Conservation (phyloP, 2,888 invertebrate species). For the Agrypnus murinus region DNA sequence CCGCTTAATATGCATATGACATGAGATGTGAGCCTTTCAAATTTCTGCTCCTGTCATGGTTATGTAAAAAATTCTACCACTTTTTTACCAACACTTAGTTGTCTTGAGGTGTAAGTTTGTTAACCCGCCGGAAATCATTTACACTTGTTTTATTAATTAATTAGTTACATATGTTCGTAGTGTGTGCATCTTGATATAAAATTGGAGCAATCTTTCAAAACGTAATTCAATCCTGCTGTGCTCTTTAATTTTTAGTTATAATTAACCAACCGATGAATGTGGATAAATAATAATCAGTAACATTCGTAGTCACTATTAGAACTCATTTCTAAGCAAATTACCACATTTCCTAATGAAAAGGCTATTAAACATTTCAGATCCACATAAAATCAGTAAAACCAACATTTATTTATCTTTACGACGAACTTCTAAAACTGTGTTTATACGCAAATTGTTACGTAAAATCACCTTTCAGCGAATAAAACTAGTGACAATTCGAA, state of each 20-base stretch:
- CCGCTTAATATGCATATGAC: conserved; percentile 34
- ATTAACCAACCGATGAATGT: conserved; percentile 24
- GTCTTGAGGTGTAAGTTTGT: conserved; percentile 33
- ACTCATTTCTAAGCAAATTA: conserved; percentile 31
- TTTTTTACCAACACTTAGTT: conserved; percentile 18
- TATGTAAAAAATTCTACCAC: conserved; percentile 7
- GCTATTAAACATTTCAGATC: conserved; percentile 28
- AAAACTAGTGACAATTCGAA: conserved; percentile 16
- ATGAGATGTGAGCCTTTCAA: conserved; percentile 35
- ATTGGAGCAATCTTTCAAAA: conserved; percentile 18
- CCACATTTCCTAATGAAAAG: conserved; percentile 29
- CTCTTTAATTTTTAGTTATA: conserved; percentile 1
- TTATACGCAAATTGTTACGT: conserved; percentile 33
- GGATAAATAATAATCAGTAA: conserved; percentile 22
- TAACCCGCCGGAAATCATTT: conserved; percentile 29
- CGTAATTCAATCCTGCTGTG: conserved; percentile 14
- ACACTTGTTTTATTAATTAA: conserved; percentile 37
- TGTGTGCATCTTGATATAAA: conserved; percentile 29
- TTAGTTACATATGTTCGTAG: conserved; percentile 40
- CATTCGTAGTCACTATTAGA: conserved; percentile 25
- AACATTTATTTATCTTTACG: conserved; percentile 26
- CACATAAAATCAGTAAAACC: conserved; percentile 31
- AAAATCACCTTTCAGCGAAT: conserved; percentile 28
- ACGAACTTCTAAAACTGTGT: conserved; percentile 9
- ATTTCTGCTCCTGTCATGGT: conserved; percentile 33